Evolutionary conservation across 2,888 invertebrate genomes (phyloP).

Genomic region (Polylopha cassiicola): DNA sequence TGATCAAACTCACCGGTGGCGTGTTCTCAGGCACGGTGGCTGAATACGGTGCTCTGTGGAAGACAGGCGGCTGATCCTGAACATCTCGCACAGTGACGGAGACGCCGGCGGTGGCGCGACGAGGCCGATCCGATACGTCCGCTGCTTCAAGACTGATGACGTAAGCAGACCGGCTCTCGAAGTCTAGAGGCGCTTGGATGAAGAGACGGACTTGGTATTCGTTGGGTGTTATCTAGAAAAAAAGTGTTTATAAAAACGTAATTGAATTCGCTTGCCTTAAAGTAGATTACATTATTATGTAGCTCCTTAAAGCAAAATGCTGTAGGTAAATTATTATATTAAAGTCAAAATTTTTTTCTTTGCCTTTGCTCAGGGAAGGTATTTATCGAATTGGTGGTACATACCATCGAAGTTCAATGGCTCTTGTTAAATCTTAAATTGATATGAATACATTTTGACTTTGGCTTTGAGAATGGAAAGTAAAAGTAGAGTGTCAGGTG

Average conservation of each 20-base stretch:
- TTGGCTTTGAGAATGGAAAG: too few species aligned
- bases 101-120: constrained; percentile 83
- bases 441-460: too few species aligned
- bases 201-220: constrained; percentile 83
- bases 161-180: constrained; percentile 85
- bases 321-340: too few species aligned
- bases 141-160: constrained; percentile 81
- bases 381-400: too few species aligned
- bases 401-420: too few species aligned
- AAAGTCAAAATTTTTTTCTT: too few species aligned
- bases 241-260: not conserved
- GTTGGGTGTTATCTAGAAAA: constrained; percentile 78
- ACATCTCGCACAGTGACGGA: constrained; percentile 86
- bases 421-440: too few species aligned
- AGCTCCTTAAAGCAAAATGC: too few species aligned
- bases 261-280: not conserved
- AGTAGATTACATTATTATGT: too few species aligned
- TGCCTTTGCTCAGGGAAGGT: too few species aligned
- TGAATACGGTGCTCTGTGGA: constrained; percentile 88
- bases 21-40: constrained; percentile 87
- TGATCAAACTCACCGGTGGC: constrained; percentile 63
- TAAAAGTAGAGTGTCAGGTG: too few species aligned
- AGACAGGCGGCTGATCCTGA: constrained; percentile 90
- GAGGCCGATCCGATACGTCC: constrained; percentile 80
- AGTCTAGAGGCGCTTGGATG: constrained; percentile 83